Base-by-base conservation (phyloP, 2,888 invertebrate species). In the Tenthredo distinguenda region DNA sequence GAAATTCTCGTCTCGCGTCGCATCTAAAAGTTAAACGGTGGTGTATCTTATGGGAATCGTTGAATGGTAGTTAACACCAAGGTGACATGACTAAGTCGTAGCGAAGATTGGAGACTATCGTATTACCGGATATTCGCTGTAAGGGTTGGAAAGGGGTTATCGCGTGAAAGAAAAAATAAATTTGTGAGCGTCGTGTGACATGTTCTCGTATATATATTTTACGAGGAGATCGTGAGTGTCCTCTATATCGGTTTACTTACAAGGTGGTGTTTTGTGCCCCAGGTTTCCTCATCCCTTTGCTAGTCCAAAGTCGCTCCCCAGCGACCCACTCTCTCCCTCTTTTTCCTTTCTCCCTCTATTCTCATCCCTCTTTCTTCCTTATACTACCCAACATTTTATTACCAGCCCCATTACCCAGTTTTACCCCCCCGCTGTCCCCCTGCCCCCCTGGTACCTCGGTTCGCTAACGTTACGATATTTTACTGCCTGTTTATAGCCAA, bases 191-290 rank as follows among this genome's bases (percentile, higher is more conserved):
- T 83, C 74, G 85, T 84, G 84, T 85, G 86, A 86, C 89, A 87
- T 88, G 88, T 87, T 86, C 84, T 87, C 85, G 87, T 89, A 68
- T 68, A 88, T 81, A 90, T 89, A 90, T 91, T 92, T 92, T 91
- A 92, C 89, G 90, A 90, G 88, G 84, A 88, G 88, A 90, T 92
- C 92, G 92, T 91, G 91, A 91, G 90, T 88, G 88, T 88, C 90
- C 88, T 91, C 90, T 90, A 90, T 91, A 92, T 91, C 88, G 89
- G 87, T 90, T 90, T 89, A 89, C 89, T 91, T 88, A 87, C 87
- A 87, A 87, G 85, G 85, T 81, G 86, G 84, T 84, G 87, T 87
- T 86, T 85, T 85, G 86, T 82, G 68, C 72, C 79, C 84, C 85
- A 79, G 77, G 65, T 85, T 87, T 84, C 84, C 87, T 85, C 86